Conservation (phyloP, 1,140 invertebrate genomes). For the Liolophura sinensis region DNA sequence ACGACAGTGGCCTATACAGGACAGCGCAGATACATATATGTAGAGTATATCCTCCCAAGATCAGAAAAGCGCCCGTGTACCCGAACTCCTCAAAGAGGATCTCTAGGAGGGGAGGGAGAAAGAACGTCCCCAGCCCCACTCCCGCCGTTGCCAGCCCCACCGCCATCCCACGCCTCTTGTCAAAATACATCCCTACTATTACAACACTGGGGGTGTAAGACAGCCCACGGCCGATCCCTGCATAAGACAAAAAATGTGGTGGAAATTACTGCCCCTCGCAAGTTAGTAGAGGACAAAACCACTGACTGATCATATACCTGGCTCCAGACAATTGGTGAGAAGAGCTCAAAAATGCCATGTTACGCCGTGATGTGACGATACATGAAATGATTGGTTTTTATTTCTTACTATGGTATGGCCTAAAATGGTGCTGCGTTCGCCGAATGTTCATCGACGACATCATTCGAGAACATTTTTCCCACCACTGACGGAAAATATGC, state of each 20-base stretch:
- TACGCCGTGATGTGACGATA: no score
- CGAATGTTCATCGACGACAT: no score
- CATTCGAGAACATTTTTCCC: no score
- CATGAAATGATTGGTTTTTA: no score
- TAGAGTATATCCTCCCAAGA: slow-evolving; percentile 21
- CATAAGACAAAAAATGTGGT: slow-evolving; percentile 4
- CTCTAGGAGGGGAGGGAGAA: slow-evolving; percentile 49
- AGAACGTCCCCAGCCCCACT: slow-evolving; percentile 51
- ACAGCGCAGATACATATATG: slow-evolving; percentile 23
- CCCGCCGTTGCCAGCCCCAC: slow-evolving; percentile 53
- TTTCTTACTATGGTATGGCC: no score
- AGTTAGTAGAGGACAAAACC: neutral
- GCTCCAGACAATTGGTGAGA: no score
- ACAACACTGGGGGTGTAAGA: slow-evolving; percentile 47
- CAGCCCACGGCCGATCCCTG: slow-evolving; percentile 52
- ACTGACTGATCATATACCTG: no score
- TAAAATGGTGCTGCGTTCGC: no score
- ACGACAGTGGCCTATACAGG: slow-evolving; percentile 13
- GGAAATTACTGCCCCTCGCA: neutral
- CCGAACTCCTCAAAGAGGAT: slow-evolving; percentile 32
- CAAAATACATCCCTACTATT: slow-evolving; percentile 51
- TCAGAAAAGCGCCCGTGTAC: slow-evolving; percentile 24
- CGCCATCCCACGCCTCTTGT: slow-evolving; percentile 41
- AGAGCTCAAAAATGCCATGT: no score
- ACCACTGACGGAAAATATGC: no score